These are phyloP conservation scores for Mylabris sibirica DNA, from an alignment of 2,888 invertebrate species.

Conservation along the genomic window DNA sequence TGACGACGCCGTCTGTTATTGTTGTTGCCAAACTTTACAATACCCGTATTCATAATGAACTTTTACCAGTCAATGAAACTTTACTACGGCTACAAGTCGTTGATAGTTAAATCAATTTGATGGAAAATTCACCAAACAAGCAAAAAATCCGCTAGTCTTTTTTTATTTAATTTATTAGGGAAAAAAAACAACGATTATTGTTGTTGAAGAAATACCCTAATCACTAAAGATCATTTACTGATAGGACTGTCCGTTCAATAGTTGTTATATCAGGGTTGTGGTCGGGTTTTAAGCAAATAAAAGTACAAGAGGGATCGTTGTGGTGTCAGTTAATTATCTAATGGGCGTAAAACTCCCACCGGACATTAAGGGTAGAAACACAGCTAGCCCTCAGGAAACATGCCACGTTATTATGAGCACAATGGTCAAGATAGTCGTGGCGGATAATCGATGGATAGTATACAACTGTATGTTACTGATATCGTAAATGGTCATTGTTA, in stretches of 20 bases:
- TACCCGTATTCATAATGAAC: not conserved
- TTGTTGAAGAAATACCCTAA: not conserved
- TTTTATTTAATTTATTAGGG: not conserved
- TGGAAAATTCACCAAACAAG: conserved; percentile 1
- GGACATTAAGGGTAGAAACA: conserved; percentile 22
- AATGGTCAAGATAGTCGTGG: conserved; percentile 41
- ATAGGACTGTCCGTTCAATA: not conserved
- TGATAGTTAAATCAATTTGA: not conserved
- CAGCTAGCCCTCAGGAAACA: conserved; percentile 36
- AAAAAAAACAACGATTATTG: not conserved
- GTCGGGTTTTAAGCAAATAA: conserved; percentile 3
- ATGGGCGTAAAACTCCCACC: conserved; percentile 41
- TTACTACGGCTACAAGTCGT: not conserved
- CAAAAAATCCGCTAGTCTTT: not conserved
- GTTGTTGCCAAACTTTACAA: not conserved
- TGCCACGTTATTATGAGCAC: conserved; percentile 40
- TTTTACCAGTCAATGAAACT: conserved; percentile 7
- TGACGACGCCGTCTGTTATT: not conserved
- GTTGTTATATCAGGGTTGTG: conserved; percentile 1
- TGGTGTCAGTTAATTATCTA: conserved; percentile 43
- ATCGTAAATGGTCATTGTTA: conserved; percentile 33
- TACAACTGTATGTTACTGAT: conserved; percentile 35
- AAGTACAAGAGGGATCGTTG: conserved; percentile 13
- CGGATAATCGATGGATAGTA: conserved; percentile 39
- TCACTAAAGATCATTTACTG: not conserved